Base-by-base conservation (phyloP, 1,140 invertebrate species). In the Trichonephila inaurata region DNA sequence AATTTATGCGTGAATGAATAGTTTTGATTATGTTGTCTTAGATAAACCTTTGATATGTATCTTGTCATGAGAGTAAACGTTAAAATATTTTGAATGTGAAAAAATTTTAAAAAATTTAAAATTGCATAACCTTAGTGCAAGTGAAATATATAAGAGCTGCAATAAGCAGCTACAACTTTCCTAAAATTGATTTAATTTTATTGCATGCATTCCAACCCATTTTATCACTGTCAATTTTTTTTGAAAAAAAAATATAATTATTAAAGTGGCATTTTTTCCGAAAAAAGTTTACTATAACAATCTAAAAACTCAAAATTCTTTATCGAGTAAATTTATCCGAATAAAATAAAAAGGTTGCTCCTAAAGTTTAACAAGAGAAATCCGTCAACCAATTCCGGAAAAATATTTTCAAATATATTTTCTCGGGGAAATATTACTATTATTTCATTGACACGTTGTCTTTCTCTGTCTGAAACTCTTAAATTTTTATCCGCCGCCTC, bases 391-490 rank as follows among this genome's bases (percentile, higher is more conserved):
- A 18, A 14, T 1, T 14, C 16, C 2, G 19, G n/a, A 66, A 24
- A 69, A 69, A 69, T 69, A 69, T 69, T 69, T 69, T 69, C n/a
- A 77, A 77, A 40, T 28, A 77, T 77, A 77, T 85, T 60, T 85
- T 81, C 72, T 82, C n/a, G 21, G 58, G 2, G 33, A 91, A 92
- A 66, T 82, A 91, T 69, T 72, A 61, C 72, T 72, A 82, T 92
- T 92, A 85, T 19, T 85, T 85, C 90, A 81, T 60, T 87, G 82
- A 92, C 91, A 92, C 66, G 60, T 85, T 92, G 81, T 72, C 83
- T 19, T 92, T 33, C 83, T 16, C 58, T 40, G 6, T 58, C n/a
- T 28, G 12, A 81, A 21, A 14, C 58, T 85, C 77, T 85, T 62
- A 64, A 83, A 82, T 82, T 33, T 58, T 28, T 62, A 61, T 60